A percentile compares a stretch with the other conserved stretches of the same genome.
These are phyloP conservation scores for Meloidogyne exigua DNA, from an alignment of 1,140 invertebrate genomes.

Conservation along the genomic window DNA sequence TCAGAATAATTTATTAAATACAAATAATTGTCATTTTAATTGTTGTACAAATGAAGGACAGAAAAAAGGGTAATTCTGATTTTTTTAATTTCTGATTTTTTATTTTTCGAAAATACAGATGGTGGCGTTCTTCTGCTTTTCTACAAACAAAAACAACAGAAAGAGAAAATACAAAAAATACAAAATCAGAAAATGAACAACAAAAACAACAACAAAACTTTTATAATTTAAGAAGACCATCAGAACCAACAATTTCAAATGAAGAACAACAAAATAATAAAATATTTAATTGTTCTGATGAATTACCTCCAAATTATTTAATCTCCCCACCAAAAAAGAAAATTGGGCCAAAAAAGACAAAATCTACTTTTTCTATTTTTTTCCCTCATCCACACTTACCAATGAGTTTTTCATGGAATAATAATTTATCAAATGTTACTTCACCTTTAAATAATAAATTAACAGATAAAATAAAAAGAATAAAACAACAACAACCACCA, in stretches of 20 bases:
- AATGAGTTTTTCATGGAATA: slow-evolving; percentile 24
- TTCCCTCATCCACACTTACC: slow-evolving; percentile 15
- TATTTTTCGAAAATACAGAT: neutral
- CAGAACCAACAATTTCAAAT: slow-evolving; percentile 6
- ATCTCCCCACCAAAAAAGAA: slow-evolving; percentile 22
- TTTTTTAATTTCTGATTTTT: too few species aligned
- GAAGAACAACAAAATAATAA: neutral
- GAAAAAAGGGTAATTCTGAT: slow-evolving; percentile 1
- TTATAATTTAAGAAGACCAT: neutral
- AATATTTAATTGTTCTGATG: neutral
- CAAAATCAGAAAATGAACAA: neutral
- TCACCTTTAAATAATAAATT: neutral
- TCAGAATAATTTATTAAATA: neutral
- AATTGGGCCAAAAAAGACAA: slow-evolving; percentile 18
- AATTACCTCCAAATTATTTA: slow-evolving; percentile 19
- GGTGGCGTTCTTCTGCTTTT: neutral
- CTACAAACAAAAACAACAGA: neutral
- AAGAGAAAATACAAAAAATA: neutral
- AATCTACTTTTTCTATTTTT: slow-evolving; percentile 19
- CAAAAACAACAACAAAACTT: neutral
- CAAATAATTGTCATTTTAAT: neutral
- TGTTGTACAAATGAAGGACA: neutral
- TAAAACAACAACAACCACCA: neutral
- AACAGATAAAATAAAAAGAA: neutral
- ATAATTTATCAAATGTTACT: slow-evolving; percentile 11